These are phyloP conservation scores for Drosophila meridionalis DNA, from an alignment of 2,888 invertebrate genomes.

Conservation along the genomic window DNA sequence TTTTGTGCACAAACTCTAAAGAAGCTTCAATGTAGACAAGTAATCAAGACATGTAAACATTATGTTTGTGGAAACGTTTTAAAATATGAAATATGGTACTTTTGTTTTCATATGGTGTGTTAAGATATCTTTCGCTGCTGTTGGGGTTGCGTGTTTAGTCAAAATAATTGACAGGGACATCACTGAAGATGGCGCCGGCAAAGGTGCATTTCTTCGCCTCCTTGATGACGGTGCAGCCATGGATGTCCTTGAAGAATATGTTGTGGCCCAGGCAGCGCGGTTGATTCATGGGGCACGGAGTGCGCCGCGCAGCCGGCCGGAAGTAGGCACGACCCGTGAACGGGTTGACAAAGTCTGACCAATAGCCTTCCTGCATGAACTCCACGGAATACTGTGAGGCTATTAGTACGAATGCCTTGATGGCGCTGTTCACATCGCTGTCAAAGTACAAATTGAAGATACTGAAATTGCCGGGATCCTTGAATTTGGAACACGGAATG, in stretches of 20 bases:
- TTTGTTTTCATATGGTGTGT: background rate
- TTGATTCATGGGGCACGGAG: background rate
- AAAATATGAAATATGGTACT: background rate
- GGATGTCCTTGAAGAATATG: slow-evolving; percentile 29
- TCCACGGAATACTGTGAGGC: slow-evolving; percentile 43
- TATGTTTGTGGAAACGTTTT: background rate
- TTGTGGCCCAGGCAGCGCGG: slow-evolving; percentile 42
- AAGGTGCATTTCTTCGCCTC: slow-evolving; percentile 51
- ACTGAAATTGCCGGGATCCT: slow-evolving; percentile 30
- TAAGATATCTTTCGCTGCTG: background rate
- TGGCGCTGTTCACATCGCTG: slow-evolving; percentile 52
- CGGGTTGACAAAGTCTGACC: slow-evolving; percentile 71
- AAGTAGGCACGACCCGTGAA: slow-evolving; percentile 66
- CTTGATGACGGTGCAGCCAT: slow-evolving; percentile 63
- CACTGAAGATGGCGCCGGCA: slow-evolving; percentile 59
- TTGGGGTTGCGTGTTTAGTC: background rate
- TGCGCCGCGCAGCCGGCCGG: slow-evolving; percentile 1
- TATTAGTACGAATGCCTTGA: slow-evolving; percentile 50
- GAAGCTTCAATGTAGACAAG: slow-evolving; percentile 13
- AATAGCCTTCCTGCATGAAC: slow-evolving; percentile 51
- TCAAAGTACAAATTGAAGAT: slow-evolving; percentile 57
- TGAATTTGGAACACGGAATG: slow-evolving; percentile 26
- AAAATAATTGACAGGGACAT: slow-evolving; percentile 47
- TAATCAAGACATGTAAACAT: slow-evolving; percentile 1
- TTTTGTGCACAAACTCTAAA: slow-evolving; percentile 1